Evolutionary conservation across 2,888 invertebrate genomes (phyloP).

Genomic region (Drosophila anomelani): DNA sequence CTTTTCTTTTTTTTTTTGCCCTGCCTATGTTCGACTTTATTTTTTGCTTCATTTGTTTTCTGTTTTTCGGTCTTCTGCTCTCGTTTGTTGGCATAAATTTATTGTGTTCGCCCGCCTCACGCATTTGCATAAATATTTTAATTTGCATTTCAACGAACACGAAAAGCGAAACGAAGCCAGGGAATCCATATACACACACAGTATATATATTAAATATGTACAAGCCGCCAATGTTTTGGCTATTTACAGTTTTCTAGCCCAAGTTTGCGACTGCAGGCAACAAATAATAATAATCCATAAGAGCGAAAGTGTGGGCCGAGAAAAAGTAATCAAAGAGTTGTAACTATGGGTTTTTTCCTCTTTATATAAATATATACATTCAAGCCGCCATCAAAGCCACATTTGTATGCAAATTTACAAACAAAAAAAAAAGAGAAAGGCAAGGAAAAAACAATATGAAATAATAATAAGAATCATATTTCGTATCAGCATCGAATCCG

Average conservation of each 20-base stretch:
- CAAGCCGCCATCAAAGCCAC: constrained; percentile 5
- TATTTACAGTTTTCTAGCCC: constrained; percentile 22
- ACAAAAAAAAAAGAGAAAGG: background rate
- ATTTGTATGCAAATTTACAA: constrained; percentile 35
- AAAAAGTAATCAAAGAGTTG: constrained; percentile 28
- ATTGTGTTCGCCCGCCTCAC: constrained; percentile 58
- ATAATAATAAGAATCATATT: constrained; percentile 4
- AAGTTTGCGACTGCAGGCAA: constrained; percentile 3
- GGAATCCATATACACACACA: background rate
- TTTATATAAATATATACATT: background rate
- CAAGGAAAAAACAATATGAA: background rate
- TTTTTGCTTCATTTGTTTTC: constrained; percentile 62
- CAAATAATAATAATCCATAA: constrained; percentile 16
- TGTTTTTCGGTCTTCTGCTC: constrained; percentile 31
- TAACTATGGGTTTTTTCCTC: constrained; percentile 8
- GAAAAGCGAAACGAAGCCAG: constrained; percentile 35
- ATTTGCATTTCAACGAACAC: constrained; percentile 75
- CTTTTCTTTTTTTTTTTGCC: background rate
- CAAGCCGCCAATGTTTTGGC: constrained; percentile 47
- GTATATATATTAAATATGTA: constrained; percentile 23
- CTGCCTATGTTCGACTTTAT: constrained; percentile 25
- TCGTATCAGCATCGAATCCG: constrained; percentile 1
- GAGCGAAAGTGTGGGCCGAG: background rate
- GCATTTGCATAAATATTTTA: constrained; percentile 77
- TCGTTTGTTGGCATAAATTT: constrained; percentile 67